phyloP scores from a whole-genome alignment of 1,140 invertebrate species.

The Aphelenchoides fujianensis region DNA sequence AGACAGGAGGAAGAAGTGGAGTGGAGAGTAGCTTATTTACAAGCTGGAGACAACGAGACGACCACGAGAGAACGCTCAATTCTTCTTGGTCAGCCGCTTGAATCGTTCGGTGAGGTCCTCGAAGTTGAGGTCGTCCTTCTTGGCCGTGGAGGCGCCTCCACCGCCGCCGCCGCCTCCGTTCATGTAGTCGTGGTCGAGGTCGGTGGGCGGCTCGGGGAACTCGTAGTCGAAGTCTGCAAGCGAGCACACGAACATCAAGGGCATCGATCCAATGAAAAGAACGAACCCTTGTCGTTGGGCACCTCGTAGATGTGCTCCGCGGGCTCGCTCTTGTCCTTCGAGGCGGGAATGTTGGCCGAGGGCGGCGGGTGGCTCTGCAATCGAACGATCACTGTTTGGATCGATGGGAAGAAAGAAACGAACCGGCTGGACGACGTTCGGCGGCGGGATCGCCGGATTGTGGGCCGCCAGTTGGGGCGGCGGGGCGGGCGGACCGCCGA shows the following conservation, averaged over 20 bases:
- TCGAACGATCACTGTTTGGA: background rate
- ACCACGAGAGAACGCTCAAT: no score
- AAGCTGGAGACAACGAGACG: no score
- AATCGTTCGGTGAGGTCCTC: conserved; percentile 41
- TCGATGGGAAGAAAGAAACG: background rate
- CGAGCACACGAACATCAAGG: background rate
- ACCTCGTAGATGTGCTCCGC: conserved; percentile 52
- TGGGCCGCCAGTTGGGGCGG: conserved; percentile 18
- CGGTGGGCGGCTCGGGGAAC: conserved; percentile 54
- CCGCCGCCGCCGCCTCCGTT: conserved; percentile 6
- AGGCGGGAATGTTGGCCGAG: background rate
- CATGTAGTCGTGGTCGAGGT: conserved; percentile 13
- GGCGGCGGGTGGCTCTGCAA: no score
- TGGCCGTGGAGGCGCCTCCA: no score
- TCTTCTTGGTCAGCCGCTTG: conserved; percentile 38
- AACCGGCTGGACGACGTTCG: background rate
- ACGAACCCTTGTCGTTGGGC: conserved; percentile 34
- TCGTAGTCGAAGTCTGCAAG: conserved; percentile 44
- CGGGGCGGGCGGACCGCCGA: background rate
- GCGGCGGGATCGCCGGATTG: conserved; percentile 7
- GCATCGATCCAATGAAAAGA: no score
- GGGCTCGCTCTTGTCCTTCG: background rate
- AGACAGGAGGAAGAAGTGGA: no score
- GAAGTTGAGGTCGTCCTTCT: conserved; percentile 35
- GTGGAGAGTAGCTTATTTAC: no score